phyloP scores from a whole-genome alignment of 1,140 invertebrate species.

The Cydia fagiglandana region DNA sequence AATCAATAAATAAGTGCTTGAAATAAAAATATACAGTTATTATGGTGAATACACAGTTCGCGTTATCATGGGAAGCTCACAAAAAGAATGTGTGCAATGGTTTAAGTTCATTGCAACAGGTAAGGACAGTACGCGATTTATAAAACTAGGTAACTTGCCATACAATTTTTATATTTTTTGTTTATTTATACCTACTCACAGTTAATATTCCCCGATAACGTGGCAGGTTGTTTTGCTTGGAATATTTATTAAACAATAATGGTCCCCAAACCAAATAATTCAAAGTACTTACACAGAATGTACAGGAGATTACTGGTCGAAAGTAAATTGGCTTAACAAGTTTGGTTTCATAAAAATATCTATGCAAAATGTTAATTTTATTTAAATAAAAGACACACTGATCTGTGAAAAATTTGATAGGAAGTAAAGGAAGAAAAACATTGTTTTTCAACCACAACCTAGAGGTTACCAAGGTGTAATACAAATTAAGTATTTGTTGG shows the following conservation, averaged over 20 bases:
- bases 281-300: no score
- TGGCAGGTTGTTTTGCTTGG: no score
- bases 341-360: no score
- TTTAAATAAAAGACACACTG: no score
- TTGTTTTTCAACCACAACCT: background rate
- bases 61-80: conserved; percentile 57
- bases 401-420: no score
- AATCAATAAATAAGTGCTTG: conserved; percentile 25
- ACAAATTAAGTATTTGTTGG: conserved; percentile 9
- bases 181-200: background rate
- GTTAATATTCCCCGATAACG: background rate
- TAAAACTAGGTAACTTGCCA: conserved; percentile 3
- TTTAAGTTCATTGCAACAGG: conserved; percentile 64
- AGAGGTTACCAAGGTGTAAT: background rate
- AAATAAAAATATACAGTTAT: conserved; percentile 24
- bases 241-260: no score
- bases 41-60: conserved; percentile 49
- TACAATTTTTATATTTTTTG: background rate
- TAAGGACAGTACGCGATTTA: conserved; percentile 36
- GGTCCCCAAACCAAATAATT: no score
- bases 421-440: no score
- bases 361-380: no score
- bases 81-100: conserved; percentile 58
- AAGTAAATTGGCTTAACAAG: no score
- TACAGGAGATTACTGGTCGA: no score